phyloP scores from a whole-genome alignment of 1,140 invertebrate species.

The Philopotamus ludificatus region DNA sequence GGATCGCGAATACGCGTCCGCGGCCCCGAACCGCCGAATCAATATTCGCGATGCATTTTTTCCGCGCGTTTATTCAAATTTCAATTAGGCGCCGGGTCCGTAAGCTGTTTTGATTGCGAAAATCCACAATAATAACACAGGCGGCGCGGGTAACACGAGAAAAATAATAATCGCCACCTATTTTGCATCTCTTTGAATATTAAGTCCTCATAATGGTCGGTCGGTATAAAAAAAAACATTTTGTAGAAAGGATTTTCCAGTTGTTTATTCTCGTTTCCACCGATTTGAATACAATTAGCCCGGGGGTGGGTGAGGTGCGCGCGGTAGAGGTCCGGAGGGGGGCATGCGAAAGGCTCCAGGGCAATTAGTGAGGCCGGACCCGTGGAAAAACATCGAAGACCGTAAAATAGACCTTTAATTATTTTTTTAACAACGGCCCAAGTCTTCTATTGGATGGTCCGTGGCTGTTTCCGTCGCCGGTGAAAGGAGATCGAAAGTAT shows the following conservation, averaged over 20 bases:
- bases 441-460: conserved; percentile 3
- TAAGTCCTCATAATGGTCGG: conserved; percentile 27
- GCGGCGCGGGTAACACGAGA: background rate
- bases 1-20: background rate
- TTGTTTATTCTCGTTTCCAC: conserved; percentile 35
- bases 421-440: conserved; percentile 8
- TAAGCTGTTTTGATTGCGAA: background rate
- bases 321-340: background rate
- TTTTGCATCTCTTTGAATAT: conserved; percentile 30
- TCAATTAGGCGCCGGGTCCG: background rate
- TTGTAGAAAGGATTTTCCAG: conserved; percentile 23
- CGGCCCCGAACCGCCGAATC: background rate
- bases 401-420: conserved; percentile 26
- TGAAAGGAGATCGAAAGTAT: background rate
- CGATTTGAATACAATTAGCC: conserved; percentile 40
- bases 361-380: conserved; percentile 14
- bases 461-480: background rate
- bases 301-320: background rate
- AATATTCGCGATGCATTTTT: no score
- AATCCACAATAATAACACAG: background rate
- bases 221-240: conserved; percentile 14
- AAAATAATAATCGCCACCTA: conserved; percentile 17
- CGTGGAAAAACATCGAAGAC: conserved; percentile 12
- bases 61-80: background rate
- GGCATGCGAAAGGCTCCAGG: background rate